Conservation (phyloP, 1,140 invertebrate genomes). For the Bombus waltoni region DNA sequence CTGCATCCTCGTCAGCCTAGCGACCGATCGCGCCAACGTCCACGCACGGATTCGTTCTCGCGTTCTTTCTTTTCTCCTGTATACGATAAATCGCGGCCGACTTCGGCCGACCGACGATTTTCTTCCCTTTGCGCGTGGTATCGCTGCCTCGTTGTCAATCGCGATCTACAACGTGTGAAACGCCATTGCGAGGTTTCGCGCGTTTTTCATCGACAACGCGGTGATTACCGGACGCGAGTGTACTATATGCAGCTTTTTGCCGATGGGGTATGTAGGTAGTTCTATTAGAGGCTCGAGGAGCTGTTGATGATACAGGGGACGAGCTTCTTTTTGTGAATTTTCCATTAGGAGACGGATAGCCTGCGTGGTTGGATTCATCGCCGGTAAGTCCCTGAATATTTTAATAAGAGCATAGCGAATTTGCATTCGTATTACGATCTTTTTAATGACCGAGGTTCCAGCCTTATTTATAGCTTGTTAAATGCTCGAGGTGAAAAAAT, state of each 20-base stretch:
- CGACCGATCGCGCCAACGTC: neutral
- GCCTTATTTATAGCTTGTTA: too few relatives aligned
- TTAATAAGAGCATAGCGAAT: too few relatives aligned
- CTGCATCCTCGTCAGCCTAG: neutral
- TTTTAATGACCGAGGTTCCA: too few relatives aligned
- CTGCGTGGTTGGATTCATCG: neutral
- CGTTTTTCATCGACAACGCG: neutral
- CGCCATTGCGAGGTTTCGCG: neutral
- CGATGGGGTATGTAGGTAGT: neutral
- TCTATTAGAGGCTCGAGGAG: neutral
- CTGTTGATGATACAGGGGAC: neutral
- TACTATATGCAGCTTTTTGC: neutral
- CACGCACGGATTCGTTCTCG: neutral
- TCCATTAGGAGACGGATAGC: neutral
- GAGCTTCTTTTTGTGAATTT: neutral
- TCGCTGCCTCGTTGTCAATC: neutral
- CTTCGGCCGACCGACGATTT: neutral
- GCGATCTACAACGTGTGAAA: conserved; percentile 1
- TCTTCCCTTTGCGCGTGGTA: neutral
- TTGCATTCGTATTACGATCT: too few relatives aligned
- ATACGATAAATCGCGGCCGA: conserved; percentile 28
- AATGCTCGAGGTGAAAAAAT: too few relatives aligned
- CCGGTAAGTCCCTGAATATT: too few relatives aligned
- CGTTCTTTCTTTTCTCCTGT: neutral
- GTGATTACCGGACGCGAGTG: neutral